Conservation (phyloP, 2,888 invertebrate genomes). For the Limenitis camilla region DNA sequence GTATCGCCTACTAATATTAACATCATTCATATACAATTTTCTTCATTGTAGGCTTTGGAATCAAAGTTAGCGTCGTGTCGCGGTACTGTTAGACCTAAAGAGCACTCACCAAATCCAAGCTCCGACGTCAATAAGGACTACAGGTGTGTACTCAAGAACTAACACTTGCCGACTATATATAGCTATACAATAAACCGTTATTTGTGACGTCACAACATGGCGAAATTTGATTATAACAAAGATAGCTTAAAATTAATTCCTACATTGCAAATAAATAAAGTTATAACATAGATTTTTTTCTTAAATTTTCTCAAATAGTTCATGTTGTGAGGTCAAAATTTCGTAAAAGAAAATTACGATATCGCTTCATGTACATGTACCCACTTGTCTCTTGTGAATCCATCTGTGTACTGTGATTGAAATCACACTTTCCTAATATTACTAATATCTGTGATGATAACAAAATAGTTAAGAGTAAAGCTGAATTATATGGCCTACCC, state of each 20-base stretch:
- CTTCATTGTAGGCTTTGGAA: slow-evolving; percentile 79
- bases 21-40: slow-evolving; percentile 69
- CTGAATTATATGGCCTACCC: slow-evolving; percentile 55
- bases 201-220: too few relatives aligned
- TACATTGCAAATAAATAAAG: too few relatives aligned
- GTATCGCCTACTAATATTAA: slow-evolving; percentile 53
- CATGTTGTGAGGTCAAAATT: slow-evolving; percentile 18
- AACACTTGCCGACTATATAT: slow-evolving; percentile 37
- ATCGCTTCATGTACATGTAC: slow-evolving; percentile 35
- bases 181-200: too few relatives aligned
- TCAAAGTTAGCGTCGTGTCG: slow-evolving; percentile 80
- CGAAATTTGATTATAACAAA: too few relatives aligned
- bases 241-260: too few relatives aligned
- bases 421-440: slow-evolving; percentile 60
- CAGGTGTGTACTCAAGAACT: slow-evolving; percentile 74
- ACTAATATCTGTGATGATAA: slow-evolving; percentile 66
- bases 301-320: too few relatives aligned
- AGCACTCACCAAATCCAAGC: slow-evolving; percentile 66
- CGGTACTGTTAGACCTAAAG: slow-evolving; percentile 73
- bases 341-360: slow-evolving; percentile 29
- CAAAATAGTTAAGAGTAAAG: slow-evolving; percentile 48
- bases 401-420: slow-evolving; percentile 44
- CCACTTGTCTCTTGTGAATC: slow-evolving; percentile 29
- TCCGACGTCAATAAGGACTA: slow-evolving; percentile 72
- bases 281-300: too few relatives aligned